Conservation (phyloP, 2,888 invertebrate genomes). For the Apamea sordens region DNA sequence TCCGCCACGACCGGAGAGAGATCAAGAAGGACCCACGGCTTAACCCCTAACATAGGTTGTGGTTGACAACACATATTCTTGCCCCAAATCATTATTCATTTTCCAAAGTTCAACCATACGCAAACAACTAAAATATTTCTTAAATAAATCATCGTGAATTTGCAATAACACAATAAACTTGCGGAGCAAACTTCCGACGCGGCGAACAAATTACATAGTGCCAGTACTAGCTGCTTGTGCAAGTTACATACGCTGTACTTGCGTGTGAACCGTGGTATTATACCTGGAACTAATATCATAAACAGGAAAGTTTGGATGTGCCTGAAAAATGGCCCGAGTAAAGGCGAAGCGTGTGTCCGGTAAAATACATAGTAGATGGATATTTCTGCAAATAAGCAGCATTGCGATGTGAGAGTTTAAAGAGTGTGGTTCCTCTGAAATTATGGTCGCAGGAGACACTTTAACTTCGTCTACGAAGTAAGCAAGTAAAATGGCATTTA, state of each 20-base stretch:
- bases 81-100: conserved; percentile 43
- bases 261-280: conserved; percentile 5
- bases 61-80: conserved; percentile 6
- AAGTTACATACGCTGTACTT: conserved; percentile 31
- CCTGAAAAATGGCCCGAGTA: conserved; percentile 11
- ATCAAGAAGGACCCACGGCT: neutral
- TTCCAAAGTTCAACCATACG: conserved; percentile 20
- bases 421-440: neutral
- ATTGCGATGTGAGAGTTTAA: neutral
- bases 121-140: conserved; percentile 48
- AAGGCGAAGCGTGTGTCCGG: neutral
- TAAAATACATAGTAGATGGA: neutral
- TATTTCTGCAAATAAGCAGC: neutral
- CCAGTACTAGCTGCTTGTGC: conserved; percentile 12
- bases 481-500: neutral
- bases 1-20: neutral
- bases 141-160: conserved; percentile 58
- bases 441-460: neutral
- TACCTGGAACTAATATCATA: conserved; percentile 44
- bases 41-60: neutral
- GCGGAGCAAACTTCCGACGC: conserved; percentile 46
- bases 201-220: conserved; percentile 49
- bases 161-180: conserved; percentile 56
- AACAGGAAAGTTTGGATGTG: conserved; percentile 44
- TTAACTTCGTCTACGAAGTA: neutral